Evolutionary conservation across 1,140 invertebrate genomes (phyloP).

Genomic region (Leptinotarsa lineolata): DNA sequence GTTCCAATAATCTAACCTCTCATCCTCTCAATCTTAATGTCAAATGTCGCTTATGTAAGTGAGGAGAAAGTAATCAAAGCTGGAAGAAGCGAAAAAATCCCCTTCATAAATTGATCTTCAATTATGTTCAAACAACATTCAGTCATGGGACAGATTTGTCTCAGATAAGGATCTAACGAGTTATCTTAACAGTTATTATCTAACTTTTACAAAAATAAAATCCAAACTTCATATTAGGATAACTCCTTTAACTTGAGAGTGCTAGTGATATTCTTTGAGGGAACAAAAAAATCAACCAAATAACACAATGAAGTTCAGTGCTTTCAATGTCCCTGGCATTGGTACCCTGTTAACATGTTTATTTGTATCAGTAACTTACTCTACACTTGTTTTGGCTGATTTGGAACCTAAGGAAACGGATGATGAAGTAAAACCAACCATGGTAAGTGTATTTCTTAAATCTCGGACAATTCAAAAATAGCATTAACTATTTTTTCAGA

Average conservation of each 20-base stretch:
- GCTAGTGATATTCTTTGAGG: neutral
- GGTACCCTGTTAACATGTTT: neutral
- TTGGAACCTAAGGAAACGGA: slow-evolving; percentile 21
- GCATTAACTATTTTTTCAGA: slow-evolving; percentile 7
- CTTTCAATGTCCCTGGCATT: neutral
- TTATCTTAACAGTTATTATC: no score
- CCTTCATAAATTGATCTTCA: neutral
- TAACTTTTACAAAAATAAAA: no score
- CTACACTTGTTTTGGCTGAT: slow-evolving; percentile 13
- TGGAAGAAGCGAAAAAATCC: neutral
- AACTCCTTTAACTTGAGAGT: neutral
- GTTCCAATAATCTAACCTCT: neutral
- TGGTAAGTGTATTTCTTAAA: slow-evolving; percentile 10
- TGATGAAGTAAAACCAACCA: slow-evolving; percentile 25
- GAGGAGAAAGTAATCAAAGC: neutral
- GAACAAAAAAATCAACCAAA: neutral
- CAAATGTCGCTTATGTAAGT: slow-evolving; percentile 2
- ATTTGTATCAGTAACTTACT: neutral
- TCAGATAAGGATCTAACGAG: no score
- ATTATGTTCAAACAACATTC: neutral
- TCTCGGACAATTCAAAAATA: neutral
- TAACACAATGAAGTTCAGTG: neutral
- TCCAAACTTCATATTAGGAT: neutral
- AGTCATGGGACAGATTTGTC: neutral
- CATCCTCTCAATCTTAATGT: neutral